Base-by-base conservation (phyloP, 2,888 invertebrate species). In the Protonemura montana region DNA sequence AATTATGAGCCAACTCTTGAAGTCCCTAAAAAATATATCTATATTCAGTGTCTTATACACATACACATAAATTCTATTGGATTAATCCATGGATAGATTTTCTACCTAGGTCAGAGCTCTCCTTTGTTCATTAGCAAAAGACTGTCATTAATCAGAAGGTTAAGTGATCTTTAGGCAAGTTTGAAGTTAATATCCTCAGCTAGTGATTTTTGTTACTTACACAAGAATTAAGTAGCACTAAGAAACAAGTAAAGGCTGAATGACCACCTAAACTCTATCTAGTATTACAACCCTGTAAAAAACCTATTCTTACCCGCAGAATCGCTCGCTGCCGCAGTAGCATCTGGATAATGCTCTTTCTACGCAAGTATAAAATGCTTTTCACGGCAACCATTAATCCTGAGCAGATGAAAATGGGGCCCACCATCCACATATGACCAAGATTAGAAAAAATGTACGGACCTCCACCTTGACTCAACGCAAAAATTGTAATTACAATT, bases 381-480 rank as follows among this genome's bases (percentile, higher is more conserved):
- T 94, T 94, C n/a, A 94, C 93, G 81, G 94, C 94, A 86, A 94
- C 93, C 94, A 94, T 94, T 91, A 94, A 93, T 88, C 94, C 94
- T 88, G 94, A 94, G 91, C 94, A 94, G 90, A 94, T 94, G 90
- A 94, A 94, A 90, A 94, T 94, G 85, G 94, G 94, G 87, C 94
- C 94, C 87, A 94, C 94, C 25, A 94, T 92, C 94, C 94, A 94
- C 94, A 94, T 94, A 92, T 94, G 94, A 88, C 94, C 94, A 89
- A 94, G 91, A 91, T 82, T 87, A 27, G 91, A 93, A 89, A 94
- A 92, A 89, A 94, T 92, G 89, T 93, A 93, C 85, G 78, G 77
- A 10, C 93, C 94, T 91, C 94, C 93, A 76, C 90, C 90, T 89
- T 94, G 94, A 87, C 94, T 94, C 88, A 94, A 91, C 82, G 94